A percentile compares a stretch with the other conserved stretches of the same genome.
phyloP scores from a whole-genome alignment of 92 coral and sea anemone species.

The Umimayanthus chanpuru region DNA sequence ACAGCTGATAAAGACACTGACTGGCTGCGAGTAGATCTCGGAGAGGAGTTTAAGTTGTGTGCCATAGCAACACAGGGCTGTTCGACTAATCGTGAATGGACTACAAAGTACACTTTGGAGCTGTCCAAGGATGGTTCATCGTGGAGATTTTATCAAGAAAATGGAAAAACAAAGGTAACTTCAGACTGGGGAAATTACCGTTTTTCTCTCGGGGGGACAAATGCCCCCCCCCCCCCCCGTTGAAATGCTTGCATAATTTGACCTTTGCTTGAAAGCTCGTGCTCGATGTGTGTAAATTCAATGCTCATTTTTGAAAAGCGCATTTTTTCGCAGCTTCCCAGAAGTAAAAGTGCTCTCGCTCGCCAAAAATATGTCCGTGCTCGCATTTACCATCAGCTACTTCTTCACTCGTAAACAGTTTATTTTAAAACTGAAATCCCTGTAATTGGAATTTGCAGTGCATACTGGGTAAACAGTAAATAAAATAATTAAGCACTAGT shows the following conservation, averaged over 20 bases:
- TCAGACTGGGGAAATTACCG: background rate
- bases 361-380: too few relatives aligned
- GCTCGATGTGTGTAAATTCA: too few relatives aligned
- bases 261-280: too few relatives aligned
- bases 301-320: too few relatives aligned
- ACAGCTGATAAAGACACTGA: background rate
- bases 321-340: too few relatives aligned
- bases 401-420: background rate
- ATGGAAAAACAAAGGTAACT: slow-evolving; percentile 20
- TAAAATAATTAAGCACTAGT: too few relatives aligned
- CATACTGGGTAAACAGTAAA: too few relatives aligned
- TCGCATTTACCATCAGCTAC: too few relatives aligned
- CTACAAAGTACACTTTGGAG: slow-evolving; percentile 33
- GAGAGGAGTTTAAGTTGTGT: slow-evolving; percentile 37
- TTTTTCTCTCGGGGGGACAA: background rate
- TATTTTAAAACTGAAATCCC: background rate
- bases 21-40: slow-evolving; percentile 48
- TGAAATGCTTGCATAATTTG: too few relatives aligned
- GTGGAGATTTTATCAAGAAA: slow-evolving; percentile 48
- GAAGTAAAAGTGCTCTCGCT: too few relatives aligned
- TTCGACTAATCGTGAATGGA: background rate
- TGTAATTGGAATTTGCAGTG: too few relatives aligned
- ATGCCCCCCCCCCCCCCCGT: too few relatives aligned
- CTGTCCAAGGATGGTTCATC: slow-evolving; percentile 49
- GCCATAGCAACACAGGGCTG: slow-evolving; percentile 58